Conservation (phyloP, 2,888 invertebrate species). For the Chaetogeoica ovagalla region DNA sequence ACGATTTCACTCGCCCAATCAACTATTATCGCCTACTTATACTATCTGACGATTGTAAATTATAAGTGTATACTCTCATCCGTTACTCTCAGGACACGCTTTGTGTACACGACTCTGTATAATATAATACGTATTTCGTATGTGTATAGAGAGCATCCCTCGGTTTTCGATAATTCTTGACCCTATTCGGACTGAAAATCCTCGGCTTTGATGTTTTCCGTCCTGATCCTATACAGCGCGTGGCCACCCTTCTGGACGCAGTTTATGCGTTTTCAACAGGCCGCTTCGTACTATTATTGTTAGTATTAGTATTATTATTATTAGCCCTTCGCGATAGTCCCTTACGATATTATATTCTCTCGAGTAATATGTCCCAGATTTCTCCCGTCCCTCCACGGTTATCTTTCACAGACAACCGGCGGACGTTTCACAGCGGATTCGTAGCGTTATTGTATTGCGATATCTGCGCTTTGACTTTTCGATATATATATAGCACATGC, state of each 20-base stretch:
- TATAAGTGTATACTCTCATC: too few relatives aligned
- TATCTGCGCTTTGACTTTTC: slow-evolving; percentile 39
- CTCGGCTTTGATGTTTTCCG: slow-evolving; percentile 41
- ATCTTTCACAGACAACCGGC: slow-evolving; percentile 3
- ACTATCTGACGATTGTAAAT: too few relatives aligned
- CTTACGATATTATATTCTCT: not conserved
- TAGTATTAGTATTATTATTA: not conserved
- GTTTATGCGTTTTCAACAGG: not conserved
- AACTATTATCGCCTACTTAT: too few relatives aligned
- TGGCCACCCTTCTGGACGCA: too few relatives aligned
- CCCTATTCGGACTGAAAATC: not conserved
- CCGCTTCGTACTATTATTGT: not conserved
- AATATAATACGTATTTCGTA: slow-evolving; percentile 6
- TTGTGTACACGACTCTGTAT: not conserved
- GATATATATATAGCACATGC: not conserved
- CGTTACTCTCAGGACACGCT: not conserved
- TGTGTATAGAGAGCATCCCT: not conserved
- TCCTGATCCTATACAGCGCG: not conserved
- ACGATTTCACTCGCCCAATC: too few relatives aligned
- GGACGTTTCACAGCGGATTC: too few relatives aligned
- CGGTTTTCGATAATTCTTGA: slow-evolving; percentile 21
- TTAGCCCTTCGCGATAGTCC: not conserved
- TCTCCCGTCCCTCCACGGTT: not conserved
- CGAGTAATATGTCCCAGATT: not conserved
- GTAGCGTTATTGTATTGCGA: not conserved